phyloP scores from a whole-genome alignment of 2,888 invertebrate genomes.

The Gymnoscelis rufifasciata region DNA sequence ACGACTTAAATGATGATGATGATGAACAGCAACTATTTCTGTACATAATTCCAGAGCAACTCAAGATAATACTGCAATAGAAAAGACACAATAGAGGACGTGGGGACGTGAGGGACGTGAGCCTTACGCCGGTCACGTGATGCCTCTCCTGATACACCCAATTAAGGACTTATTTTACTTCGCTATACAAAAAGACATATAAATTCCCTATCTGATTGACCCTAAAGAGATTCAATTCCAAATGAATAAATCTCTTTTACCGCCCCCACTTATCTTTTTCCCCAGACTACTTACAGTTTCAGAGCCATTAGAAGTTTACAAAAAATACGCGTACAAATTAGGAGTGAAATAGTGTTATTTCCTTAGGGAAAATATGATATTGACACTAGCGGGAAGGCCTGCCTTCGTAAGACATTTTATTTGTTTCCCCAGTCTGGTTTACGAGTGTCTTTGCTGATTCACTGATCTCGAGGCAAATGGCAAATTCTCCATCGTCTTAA shows the following conservation, averaged over 20 bases:
- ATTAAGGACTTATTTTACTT: too few species aligned
- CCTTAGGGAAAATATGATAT: conserved; percentile 25
- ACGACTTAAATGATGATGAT: too few species aligned
- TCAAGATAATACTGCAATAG: too few species aligned
- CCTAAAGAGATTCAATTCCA: background rate
- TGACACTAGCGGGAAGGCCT: conserved; percentile 18
- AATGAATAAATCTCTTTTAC: background rate
- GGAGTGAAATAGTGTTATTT: conserved; percentile 14
- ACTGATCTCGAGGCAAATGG: conserved; percentile 12
- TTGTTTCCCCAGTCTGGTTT: conserved; percentile 17
- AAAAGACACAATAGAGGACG: too few species aligned
- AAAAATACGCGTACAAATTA: conserved; percentile 8
- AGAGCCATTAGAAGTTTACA: background rate
- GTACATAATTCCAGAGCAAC: too few species aligned
- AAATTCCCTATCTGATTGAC: too few species aligned
- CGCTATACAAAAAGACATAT: too few species aligned
- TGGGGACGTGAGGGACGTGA: too few species aligned
- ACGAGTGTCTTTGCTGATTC: conserved; percentile 16
- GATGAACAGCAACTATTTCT: too few species aligned
- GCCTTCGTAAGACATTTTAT: conserved; percentile 14
- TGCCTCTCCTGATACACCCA: too few species aligned
- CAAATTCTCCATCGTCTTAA: conserved; percentile 14
- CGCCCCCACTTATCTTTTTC: background rate
- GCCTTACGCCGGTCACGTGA: too few species aligned
- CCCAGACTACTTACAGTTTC: background rate